These are phyloP conservation scores for Spongilla lacustris DNA, from an alignment of 37 sponge, comb jelly and placozoan species.

Conservation along the genomic window DNA sequence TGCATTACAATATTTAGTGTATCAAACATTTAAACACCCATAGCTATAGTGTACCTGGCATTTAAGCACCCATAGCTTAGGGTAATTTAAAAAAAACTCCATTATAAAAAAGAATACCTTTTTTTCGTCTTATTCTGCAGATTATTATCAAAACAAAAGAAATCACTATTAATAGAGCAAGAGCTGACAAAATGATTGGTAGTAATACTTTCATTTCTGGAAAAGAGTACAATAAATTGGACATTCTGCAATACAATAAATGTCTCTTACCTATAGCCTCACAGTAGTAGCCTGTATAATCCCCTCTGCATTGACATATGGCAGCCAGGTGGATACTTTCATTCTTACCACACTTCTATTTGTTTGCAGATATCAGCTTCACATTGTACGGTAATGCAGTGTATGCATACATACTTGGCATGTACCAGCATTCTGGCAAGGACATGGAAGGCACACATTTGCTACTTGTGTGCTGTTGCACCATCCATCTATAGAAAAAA, in stretches of 20 bases:
- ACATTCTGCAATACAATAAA: background rate
- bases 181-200: background rate
- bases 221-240: background rate
- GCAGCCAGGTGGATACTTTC: background rate
- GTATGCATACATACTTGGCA: background rate
- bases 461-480: background rate
- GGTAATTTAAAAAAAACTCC: too few species aligned
- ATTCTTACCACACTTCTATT: background rate
- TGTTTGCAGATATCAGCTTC: background rate
- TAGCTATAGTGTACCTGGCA: too few species aligned
- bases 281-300: background rate
- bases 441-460: background rate
- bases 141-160: background rate
- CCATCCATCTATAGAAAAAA: background rate
- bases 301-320: background rate
- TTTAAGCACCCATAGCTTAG: too few species aligned
- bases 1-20: too few species aligned
- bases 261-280: background rate
- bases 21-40: too few species aligned
- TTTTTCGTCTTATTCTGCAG: background rate
- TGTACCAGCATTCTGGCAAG: background rate
- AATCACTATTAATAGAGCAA: background rate
- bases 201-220: background rate
- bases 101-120: background rate
- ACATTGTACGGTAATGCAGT: too few species aligned